These are phyloP conservation scores for Drosophila barbarae DNA, from an alignment of 2,888 invertebrate genomes.

Conservation along the genomic window DNA sequence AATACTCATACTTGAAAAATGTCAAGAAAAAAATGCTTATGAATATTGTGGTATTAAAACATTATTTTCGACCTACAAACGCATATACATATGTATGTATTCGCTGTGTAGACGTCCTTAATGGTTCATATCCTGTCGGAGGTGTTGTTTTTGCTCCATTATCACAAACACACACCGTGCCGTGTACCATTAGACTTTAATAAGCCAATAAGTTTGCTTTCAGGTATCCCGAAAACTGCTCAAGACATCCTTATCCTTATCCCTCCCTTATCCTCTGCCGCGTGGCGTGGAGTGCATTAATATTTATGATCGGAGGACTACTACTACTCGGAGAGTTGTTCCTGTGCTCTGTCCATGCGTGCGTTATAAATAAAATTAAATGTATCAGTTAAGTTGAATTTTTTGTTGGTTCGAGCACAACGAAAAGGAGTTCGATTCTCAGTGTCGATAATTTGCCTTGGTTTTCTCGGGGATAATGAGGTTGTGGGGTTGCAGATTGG, in stretches of 20 bases:
- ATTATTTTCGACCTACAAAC: background rate
- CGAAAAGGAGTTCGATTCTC: conserved; percentile 22
- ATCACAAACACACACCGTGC: conserved; percentile 34
- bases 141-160: conserved; percentile 47
- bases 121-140: conserved; percentile 26
- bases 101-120: conserved; percentile 9
- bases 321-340: conserved; percentile 37
- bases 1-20: background rate
- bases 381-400: conserved; percentile 64
- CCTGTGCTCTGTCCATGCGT: conserved; percentile 55
- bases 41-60: background rate
- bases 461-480: conserved; percentile 58
- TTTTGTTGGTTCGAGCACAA: conserved; percentile 19
- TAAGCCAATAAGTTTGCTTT: conserved; percentile 73
- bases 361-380: conserved; percentile 71
- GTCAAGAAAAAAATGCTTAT: background rate
- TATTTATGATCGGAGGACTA: conserved; percentile 56
- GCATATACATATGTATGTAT: too few species aligned
- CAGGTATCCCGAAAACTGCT: conserved; percentile 49
- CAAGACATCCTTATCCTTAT: conserved; percentile 29
- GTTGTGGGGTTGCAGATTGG: conserved; percentile 25
- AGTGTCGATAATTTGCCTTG: conserved; percentile 59
- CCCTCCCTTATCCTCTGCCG: conserved; percentile 2
- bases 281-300: conserved; percentile 59
- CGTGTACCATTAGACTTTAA: conserved; percentile 67